These are phyloP conservation scores for Tyria jacobaeae DNA, from an alignment of 2,888 invertebrate genomes.

Conservation along the genomic window DNA sequence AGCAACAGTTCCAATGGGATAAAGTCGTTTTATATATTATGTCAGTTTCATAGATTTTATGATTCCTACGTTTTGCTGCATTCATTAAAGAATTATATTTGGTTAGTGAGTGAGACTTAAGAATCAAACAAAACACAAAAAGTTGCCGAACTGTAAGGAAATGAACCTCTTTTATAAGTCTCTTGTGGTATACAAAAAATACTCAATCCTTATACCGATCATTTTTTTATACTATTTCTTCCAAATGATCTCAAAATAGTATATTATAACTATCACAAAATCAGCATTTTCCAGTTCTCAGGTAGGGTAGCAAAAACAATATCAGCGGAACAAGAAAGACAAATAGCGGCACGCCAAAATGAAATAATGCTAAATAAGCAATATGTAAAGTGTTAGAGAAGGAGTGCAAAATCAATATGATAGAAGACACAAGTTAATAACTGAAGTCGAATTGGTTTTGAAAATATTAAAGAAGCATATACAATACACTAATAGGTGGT, in stretches of 20 bases:
- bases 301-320: conserved; percentile 60
- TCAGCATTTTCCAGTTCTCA: conserved; percentile 41
- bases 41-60: no score
- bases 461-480: no score
- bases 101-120: no score
- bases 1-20: no score
- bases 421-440: conserved; percentile 36
- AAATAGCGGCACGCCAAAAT: conserved; percentile 74
- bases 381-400: conserved; percentile 81
- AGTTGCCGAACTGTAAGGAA: no score
- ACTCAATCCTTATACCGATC: neutral
- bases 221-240: neutral
- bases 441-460: conserved; percentile 1
- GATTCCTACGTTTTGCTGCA: no score
- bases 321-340: conserved; percentile 71
- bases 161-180: no score
- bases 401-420: conserved; percentile 74
- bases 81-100: no score
- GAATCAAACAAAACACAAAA: no score
- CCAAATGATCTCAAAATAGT: conserved; percentile 9
- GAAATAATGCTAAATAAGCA: conserved; percentile 84
- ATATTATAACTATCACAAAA: conserved; percentile 34
- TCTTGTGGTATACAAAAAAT: no score
- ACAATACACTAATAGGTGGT: no score
- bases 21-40: no score